These are phyloP conservation scores for Orientallactaga sibirica DNA, from an alignment of 2,797 vertebrate species.

Conservation along the genomic window DNA sequence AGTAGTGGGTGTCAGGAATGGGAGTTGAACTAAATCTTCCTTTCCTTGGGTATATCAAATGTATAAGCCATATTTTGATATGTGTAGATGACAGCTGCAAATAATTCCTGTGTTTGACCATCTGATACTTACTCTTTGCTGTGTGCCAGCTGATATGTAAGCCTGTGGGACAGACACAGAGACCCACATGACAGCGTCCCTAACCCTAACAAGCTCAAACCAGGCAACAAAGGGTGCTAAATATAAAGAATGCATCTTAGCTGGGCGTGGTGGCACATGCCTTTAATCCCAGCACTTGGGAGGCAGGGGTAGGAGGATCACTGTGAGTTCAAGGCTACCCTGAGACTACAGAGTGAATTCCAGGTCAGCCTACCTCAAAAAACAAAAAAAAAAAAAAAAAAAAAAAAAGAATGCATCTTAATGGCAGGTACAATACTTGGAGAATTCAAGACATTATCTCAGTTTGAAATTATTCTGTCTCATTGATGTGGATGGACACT, in stretches of 20 bases:
- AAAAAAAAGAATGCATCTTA: too few species aligned
- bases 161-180: background rate
- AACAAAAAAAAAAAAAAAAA: too few species aligned
- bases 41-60: background rate
- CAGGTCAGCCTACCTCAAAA: too few species aligned
- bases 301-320: too few species aligned
- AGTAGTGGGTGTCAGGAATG: background rate
- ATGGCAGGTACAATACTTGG: background rate
- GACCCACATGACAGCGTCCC: background rate
- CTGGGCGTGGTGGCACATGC: too few species aligned
- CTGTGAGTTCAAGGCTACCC: too few species aligned
- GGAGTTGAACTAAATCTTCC: background rate
- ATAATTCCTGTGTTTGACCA: conserved; percentile 22
- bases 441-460: background rate
- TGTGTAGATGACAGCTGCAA: background rate
- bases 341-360: too few species aligned
- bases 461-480: background rate
- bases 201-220: conserved; percentile 21
- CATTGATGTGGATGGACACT: background rate
- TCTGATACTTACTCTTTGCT: background rate
- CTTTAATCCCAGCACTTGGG: too few species aligned
- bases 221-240: background rate
- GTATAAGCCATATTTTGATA: background rate
- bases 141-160: background rate
- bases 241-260: background rate